phyloP scores from a whole-genome alignment of 2,888 invertebrate species.

The Malthinus seriepunctatus region DNA sequence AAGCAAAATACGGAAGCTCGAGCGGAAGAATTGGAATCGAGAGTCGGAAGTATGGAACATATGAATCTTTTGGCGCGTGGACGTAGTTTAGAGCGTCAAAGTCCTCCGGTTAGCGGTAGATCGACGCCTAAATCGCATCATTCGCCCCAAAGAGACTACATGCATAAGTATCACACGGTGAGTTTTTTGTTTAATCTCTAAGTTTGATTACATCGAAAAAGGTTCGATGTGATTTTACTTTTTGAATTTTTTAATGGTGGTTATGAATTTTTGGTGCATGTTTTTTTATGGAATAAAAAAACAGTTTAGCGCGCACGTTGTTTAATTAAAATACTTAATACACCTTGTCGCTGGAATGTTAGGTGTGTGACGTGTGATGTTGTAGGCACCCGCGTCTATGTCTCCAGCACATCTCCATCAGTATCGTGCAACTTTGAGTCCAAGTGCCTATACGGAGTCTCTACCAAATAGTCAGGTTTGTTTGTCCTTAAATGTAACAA shows the following conservation, averaged over 20 bases:
- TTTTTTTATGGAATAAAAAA: not conserved
- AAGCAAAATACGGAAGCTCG: constrained; percentile 91
- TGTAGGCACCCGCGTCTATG: constrained; percentile 90
- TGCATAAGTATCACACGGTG: constrained; percentile 97
- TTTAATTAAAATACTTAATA: constrained; percentile 19
- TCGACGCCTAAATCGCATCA: constrained; percentile 82
- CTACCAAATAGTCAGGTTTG: constrained; percentile 81
- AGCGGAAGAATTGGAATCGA: constrained; percentile 95
- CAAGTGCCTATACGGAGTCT: constrained; percentile 72
- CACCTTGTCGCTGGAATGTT: constrained; percentile 30
- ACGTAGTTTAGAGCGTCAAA: constrained; percentile 71
- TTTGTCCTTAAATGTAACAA: constrained; percentile 31
- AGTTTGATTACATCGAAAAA: not conserved
- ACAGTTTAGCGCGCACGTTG: constrained; percentile 20
- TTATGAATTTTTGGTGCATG: constrained; percentile 3
- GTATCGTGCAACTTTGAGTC: constrained; percentile 66
- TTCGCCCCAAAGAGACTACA: constrained; percentile 79
- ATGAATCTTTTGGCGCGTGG: constrained; percentile 82
- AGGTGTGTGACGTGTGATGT: constrained; percentile 48
- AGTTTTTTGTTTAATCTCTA: constrained; percentile 49
- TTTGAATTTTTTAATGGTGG: not conserved
- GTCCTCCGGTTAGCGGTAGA: constrained; percentile 87
- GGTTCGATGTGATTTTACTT: no score
- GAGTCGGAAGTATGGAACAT: constrained; percentile 94
- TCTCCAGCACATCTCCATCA: constrained; percentile 84